A percentile compares a stretch with the other conserved stretches of the same genome.
Conservation (phyloP, 2,797 vertebrate genomes). For the Yasuhikotakia modesta region DNA sequence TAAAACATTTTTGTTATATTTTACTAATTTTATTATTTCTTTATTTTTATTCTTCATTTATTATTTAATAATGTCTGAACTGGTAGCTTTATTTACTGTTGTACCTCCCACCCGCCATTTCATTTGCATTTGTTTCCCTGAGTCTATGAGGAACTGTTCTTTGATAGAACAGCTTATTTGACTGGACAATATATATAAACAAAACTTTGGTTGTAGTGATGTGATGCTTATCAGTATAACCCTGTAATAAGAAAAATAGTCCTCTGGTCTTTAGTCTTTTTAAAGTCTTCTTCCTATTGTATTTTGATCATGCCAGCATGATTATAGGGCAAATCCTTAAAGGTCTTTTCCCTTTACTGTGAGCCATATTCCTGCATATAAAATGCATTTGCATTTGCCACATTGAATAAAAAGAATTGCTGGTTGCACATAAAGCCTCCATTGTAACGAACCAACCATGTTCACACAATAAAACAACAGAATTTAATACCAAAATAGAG, state of each 20-base stretch:
- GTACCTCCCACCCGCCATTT: constrained; percentile 10
- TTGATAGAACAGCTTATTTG: constrained; percentile 65
- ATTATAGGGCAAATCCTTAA: background rate
- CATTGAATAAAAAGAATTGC: background rate
- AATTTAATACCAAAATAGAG: no score
- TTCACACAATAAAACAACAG: no score
- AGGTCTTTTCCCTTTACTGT: background rate
- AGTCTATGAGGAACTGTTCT: constrained; percentile 59
- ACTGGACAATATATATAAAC: constrained; percentile 72
- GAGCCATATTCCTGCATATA: background rate
- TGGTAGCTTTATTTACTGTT: background rate
- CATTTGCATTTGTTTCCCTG: constrained; percentile 73
- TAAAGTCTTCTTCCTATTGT: background rate
- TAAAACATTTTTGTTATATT: no score
- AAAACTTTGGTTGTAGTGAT: constrained; percentile 40
- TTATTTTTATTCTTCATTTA: no score
- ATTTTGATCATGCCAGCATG: background rate
- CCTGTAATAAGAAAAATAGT: background rate
- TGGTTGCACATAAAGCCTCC: background rate
- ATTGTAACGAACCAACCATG: no score
- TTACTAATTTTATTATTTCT: no score
- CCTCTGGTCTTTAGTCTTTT: background rate
- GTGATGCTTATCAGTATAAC: background rate
- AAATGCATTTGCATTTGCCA: background rate
- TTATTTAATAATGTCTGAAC: no score